Evolutionary conservation across 2,797 vertebrate species (phyloP).

Genomic region (Syngnathus acus): DNA sequence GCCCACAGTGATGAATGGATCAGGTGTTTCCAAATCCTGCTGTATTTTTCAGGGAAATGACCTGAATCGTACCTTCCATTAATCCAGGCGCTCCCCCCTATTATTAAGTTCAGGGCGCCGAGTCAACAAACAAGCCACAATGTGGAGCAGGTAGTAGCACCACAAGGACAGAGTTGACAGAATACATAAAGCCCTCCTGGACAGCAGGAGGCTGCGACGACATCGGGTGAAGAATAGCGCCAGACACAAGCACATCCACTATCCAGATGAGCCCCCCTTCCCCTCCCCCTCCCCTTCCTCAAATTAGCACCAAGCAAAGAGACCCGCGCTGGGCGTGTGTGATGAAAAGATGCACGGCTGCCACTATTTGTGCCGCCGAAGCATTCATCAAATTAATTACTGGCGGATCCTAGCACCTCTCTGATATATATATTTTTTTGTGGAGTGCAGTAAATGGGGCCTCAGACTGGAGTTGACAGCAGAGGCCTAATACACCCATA

Average conservation of each 20-base stretch:
- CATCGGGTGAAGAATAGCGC: conserved; percentile 75
- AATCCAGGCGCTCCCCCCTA: conserved; percentile 27
- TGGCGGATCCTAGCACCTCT: conserved; percentile 84
- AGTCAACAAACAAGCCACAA: conserved; percentile 67
- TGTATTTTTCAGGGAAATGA: background rate
- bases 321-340: conserved; percentile 64
- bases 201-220: conserved; percentile 60
- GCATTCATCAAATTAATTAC: conserved; percentile 99
- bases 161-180: conserved; percentile 78
- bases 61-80: conserved; percentile 11
- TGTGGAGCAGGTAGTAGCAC: conserved; percentile 69
- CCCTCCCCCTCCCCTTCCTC: conserved; percentile 50
- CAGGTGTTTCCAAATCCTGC: background rate
- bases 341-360: conserved; percentile 81
- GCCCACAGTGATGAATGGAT: background rate
- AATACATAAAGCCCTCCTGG: conserved; percentile 63
- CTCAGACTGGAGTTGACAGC: conserved; percentile 92
- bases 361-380: conserved; percentile 74
- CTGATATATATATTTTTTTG: conserved; percentile 92
- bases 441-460: conserved; percentile 91
- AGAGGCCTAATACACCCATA: conserved; percentile 77
- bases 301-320: conserved; percentile 76
- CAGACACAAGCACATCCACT: conserved; percentile 66
- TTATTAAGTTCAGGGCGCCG: conserved; percentile 70
- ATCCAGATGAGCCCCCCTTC: conserved; percentile 74